Conservation (phyloP, 2,797 vertebrate genomes). For the Micrastur ruficollis region DNA sequence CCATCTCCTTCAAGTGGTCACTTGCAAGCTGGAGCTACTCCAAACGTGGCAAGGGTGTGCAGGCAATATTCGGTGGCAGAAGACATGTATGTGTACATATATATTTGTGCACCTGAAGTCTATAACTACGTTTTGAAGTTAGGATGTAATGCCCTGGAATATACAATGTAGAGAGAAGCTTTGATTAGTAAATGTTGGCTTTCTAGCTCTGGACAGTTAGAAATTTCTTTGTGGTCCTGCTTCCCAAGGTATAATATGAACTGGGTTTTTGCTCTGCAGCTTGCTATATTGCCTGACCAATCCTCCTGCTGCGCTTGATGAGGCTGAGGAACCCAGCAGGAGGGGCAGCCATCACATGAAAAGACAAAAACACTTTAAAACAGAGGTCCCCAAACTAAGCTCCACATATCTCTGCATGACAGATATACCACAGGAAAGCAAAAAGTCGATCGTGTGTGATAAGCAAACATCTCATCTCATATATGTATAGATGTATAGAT, state of each 20-base stretch:
- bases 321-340: neutral
- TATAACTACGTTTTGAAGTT: neutral
- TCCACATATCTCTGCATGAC: neutral
- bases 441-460: neutral
- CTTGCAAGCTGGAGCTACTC: neutral
- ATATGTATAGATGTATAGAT: neutral
- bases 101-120: neutral
- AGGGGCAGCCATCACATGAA: neutral
- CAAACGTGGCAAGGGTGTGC: neutral
- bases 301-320: neutral
- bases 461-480: neutral
- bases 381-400: neutral
- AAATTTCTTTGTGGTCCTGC: neutral
- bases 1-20: neutral
- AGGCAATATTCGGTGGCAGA: neutral
- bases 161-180: neutral
- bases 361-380: neutral
- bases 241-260: neutral
- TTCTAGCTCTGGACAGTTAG: neutral
- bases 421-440: neutral
- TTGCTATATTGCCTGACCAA: neutral
- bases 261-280: neutral
- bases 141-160: neutral
- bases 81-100: fast-evolving
- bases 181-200: neutral